Evolutionary conservation across 2,113 vertebrate genomes (phyloP).

Genomic region (Aspidoscelis tigris): DNA sequence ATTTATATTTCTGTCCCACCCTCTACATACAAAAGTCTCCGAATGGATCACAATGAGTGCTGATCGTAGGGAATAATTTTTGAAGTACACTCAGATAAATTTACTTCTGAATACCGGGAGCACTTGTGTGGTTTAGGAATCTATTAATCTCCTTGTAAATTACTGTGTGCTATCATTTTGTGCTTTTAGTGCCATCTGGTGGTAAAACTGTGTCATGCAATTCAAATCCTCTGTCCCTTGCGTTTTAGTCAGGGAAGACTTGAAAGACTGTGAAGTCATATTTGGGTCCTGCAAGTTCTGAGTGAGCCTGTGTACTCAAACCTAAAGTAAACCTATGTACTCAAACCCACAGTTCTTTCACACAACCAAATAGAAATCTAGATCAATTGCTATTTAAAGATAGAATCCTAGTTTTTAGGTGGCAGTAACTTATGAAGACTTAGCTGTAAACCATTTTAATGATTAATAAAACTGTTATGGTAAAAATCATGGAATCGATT

Average conservation of each 20-base stretch:
- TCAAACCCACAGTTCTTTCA: neutral
- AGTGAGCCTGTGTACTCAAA: neutral
- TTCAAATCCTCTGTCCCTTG: neutral
- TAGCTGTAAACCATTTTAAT: no score
- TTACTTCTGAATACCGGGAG: neutral
- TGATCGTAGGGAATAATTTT: neutral
- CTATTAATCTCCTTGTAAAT: neutral
- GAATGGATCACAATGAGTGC: no score
- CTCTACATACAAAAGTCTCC: no score
- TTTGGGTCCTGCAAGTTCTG: neutral
- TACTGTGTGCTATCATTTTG: neutral
- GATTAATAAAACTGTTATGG: neutral
- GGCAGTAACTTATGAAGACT: neutral
- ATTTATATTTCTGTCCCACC: no score
- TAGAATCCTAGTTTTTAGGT: neutral
- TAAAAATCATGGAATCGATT: neutral
- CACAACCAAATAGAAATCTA: no score
- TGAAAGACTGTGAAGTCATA: neutral
- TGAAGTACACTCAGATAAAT: neutral
- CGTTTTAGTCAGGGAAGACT: neutral
- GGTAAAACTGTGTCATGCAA: conserved; percentile 57
- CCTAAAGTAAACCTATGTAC: neutral
- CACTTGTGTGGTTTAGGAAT: neutral
- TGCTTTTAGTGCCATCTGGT: conserved; percentile 72
- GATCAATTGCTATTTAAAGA: neutral